phyloP scores from a whole-genome alignment of 2,797 vertebrate genomes.

The Onychomys arenicola region DNA sequence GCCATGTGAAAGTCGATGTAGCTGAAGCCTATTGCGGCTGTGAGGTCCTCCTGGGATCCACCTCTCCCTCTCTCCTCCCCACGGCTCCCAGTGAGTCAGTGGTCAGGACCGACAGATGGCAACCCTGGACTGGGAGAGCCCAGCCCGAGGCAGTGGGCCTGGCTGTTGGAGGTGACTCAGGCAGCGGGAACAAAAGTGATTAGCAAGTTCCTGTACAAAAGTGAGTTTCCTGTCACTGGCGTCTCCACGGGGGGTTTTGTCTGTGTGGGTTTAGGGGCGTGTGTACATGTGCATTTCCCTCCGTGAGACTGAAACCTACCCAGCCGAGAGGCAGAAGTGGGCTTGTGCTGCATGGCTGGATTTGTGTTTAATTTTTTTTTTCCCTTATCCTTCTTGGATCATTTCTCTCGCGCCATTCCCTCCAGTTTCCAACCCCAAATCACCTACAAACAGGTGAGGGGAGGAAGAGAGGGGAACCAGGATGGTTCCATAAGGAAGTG shows the following conservation, averaged over 20 bases:
- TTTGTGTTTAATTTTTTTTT: background rate
- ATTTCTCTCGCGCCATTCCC: background rate
- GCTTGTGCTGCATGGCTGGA: background rate
- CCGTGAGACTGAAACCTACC: constrained; percentile 56
- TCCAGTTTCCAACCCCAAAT: constrained; percentile 21
- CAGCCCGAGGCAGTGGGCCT: background rate
- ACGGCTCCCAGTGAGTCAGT: background rate
- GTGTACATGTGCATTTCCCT: constrained; percentile 21
- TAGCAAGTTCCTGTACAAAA: constrained; percentile 80
- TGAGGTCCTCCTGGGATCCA: background rate
- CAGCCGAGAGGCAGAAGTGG: constrained; percentile 11
- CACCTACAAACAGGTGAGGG: background rate
- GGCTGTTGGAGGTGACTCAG: constrained; percentile 25
- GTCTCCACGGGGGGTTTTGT: constrained; percentile 73
- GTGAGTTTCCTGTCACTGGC: constrained; percentile 86
- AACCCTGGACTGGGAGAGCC: background rate
- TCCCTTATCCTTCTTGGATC: background rate
- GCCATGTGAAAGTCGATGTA: background rate
- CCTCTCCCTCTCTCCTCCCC: background rate
- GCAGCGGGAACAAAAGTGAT: constrained; percentile 70
- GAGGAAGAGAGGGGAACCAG: background rate
- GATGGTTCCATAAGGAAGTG: constrained; percentile 42
- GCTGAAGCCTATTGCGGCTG: background rate
- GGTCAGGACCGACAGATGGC: background rate
- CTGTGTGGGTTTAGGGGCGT: constrained; percentile 83